Conservation (phyloP, 2,113 vertebrate genomes). For the Miniopterus natalensis region DNA sequence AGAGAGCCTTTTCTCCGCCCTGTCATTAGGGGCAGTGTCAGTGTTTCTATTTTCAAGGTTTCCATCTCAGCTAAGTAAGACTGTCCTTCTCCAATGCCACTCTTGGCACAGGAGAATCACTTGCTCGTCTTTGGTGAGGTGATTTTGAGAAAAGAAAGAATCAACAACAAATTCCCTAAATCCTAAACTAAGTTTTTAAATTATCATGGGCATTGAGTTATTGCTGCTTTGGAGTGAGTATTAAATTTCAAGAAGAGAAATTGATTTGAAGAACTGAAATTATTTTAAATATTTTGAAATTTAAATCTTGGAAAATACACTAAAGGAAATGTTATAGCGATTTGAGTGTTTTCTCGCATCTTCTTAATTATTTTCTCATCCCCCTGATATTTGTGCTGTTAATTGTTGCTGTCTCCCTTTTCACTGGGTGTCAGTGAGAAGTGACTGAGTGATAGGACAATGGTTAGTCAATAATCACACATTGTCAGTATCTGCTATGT, state of each 20-base stretch:
- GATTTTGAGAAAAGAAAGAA: slow-evolving; percentile 53
- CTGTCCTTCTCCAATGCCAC: background rate
- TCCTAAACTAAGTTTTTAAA: slow-evolving; percentile 1
- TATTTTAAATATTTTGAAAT: slow-evolving; percentile 36
- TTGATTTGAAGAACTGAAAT: slow-evolving; percentile 1
- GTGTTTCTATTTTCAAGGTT: slow-evolving; percentile 11
- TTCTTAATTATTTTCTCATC: slow-evolving; percentile 13
- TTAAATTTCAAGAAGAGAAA: slow-evolving; percentile 39
- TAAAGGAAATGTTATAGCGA: background rate
- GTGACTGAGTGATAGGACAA: background rate
- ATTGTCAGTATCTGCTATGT: background rate
- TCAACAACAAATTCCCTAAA: background rate
- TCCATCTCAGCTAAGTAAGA: background rate
- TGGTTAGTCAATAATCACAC: background rate
- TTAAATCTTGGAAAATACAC: background rate
- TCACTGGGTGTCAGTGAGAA: background rate
- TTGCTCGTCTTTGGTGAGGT: slow-evolving; percentile 1
- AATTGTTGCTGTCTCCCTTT: background rate
- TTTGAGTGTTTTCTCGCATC: background rate
- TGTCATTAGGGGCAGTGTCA: background rate
- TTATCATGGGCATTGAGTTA: background rate
- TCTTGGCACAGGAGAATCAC: slow-evolving; percentile 13
- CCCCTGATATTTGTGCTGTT: background rate
- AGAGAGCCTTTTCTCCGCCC: background rate
- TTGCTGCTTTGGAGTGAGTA: background rate